Evolutionary conservation across 2,113 vertebrate genomes (phyloP).

Genomic region (Lepus timidus): DNA sequence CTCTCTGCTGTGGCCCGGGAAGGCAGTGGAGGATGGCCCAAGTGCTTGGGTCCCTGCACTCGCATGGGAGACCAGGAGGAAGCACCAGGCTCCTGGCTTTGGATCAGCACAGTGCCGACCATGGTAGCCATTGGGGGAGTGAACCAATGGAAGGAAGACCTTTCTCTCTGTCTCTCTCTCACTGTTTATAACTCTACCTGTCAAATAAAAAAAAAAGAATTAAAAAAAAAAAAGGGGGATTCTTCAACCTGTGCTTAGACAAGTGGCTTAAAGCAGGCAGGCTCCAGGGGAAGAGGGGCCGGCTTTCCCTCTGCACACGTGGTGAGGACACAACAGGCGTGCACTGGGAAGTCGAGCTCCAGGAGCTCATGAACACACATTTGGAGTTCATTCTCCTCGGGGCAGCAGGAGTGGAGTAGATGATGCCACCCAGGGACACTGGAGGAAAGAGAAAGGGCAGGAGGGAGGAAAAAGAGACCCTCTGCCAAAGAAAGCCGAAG

Average conservation of each 20-base stretch:
- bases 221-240: no score
- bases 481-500: background rate
- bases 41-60: no score
- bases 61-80: no score
- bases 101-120: no score
- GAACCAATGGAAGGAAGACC: no score
- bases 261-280: background rate
- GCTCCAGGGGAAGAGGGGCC: background rate
- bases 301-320: background rate
- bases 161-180: no score
- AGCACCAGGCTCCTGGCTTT: no score
- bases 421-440: background rate
- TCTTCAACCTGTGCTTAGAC: background rate
- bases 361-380: background rate
- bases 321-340: background rate
- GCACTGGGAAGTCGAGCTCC: background rate
- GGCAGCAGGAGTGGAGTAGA: background rate
- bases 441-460: background rate
- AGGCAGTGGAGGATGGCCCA: no score
- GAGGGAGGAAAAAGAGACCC: background rate
- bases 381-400: background rate
- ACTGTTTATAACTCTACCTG: no score
- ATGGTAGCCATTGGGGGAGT: no score
- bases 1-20: no score
- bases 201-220: no score